Percentiles rank a stretch among this genome's conserved stretches.
Conservation (phyloP, 2,797 vertebrate species). For the Potorous gilbertii region DNA sequence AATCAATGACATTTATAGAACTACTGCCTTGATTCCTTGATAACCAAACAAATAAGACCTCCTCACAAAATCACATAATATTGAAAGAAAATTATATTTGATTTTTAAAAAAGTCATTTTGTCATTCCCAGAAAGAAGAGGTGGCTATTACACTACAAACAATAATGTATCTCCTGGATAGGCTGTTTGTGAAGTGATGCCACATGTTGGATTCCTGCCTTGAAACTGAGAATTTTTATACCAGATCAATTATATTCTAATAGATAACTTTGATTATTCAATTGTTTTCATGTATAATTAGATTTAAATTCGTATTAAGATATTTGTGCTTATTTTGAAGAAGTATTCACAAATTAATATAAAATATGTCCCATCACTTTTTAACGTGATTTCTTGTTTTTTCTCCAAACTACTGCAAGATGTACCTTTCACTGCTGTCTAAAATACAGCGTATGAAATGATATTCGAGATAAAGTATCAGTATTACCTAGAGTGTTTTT, state of each 20-base stretch:
- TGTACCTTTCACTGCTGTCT: background rate
- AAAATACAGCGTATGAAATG: background rate
- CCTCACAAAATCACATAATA: constrained; percentile 29
- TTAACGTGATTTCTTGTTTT: background rate
- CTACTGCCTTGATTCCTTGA: constrained; percentile 20
- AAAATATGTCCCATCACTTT: constrained; percentile 18
- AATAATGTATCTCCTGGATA: constrained; percentile 26
- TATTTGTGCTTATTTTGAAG: constrained; percentile 38
- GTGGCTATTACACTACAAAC: background rate
- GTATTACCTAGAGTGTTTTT: background rate
- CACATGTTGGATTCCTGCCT: background rate
- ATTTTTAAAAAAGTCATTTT: constrained; percentile 5
- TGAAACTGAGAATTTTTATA: constrained; percentile 11
- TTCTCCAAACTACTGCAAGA: background rate
- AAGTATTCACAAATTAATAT: background rate
- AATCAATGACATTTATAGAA: constrained; percentile 26
- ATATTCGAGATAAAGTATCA: background rate
- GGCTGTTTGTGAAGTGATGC: background rate
- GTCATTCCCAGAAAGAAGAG: background rate
- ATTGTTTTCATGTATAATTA: background rate
- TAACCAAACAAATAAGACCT: constrained; percentile 3
- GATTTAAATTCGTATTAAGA: background rate
- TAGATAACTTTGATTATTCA: constrained; percentile 3
- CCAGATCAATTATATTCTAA: background rate
- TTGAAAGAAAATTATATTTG: background rate